Evolutionary conservation across 2,113 vertebrate species (phyloP).

Genomic region (Caranx ignobilis): DNA sequence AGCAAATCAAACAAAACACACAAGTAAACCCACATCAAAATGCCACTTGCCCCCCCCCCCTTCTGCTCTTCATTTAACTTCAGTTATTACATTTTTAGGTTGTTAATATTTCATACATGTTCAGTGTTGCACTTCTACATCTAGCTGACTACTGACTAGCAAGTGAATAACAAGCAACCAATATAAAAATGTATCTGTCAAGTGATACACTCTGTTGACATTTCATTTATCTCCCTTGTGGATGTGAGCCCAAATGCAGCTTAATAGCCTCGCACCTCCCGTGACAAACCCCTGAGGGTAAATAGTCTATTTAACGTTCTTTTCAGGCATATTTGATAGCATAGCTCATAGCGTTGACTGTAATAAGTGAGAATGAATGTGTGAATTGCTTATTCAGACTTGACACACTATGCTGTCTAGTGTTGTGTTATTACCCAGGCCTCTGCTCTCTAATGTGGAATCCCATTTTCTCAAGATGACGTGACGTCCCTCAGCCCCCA

Average conservation of each 20-base stretch:
- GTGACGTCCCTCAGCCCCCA: slow-evolving; percentile 52
- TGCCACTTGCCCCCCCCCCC: neutral
- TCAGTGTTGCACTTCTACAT: slow-evolving; percentile 43
- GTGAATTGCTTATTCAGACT: slow-evolving; percentile 29
- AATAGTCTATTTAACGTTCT: slow-evolving; percentile 45
- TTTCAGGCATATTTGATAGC: slow-evolving; percentile 32
- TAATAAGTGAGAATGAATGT: slow-evolving; percentile 41
- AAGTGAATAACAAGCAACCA: slow-evolving; percentile 20
- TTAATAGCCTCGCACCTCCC: slow-evolving; percentile 40
- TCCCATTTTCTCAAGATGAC: slow-evolving; percentile 60
- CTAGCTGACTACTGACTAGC: slow-evolving; percentile 20
- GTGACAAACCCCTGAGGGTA: slow-evolving; percentile 19
- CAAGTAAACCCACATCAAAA: slow-evolving; percentile 39
- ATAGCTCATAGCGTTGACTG: slow-evolving; percentile 41
- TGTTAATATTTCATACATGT: slow-evolving; percentile 66
- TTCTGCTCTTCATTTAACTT: slow-evolving; percentile 34
- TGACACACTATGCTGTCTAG: slow-evolving; percentile 34
- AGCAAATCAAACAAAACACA: slow-evolving; percentile 58
- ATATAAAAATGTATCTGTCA: slow-evolving; percentile 57
- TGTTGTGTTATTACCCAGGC: slow-evolving; percentile 48
- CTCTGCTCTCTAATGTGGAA: slow-evolving; percentile 42
- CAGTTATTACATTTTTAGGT: slow-evolving; percentile 40
- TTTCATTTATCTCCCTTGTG: slow-evolving; percentile 38
- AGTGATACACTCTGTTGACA: slow-evolving; percentile 47
- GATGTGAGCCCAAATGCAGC: slow-evolving; percentile 35